phyloP scores from a whole-genome alignment of 2,113 vertebrate genomes.

The Tragulus kanchil region DNA sequence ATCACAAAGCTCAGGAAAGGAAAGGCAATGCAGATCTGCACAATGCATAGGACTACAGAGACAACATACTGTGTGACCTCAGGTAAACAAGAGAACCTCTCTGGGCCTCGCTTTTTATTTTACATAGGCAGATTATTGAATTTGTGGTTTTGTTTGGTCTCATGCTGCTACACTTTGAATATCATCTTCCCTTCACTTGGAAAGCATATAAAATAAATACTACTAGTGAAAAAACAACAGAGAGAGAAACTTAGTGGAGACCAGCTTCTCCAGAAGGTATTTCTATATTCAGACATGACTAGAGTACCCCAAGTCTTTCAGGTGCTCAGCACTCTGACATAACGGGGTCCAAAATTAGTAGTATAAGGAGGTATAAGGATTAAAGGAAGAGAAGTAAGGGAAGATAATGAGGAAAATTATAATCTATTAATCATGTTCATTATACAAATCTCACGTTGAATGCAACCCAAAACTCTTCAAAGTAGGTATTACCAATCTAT shows the following conservation, averaged over 20 bases:
- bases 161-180: background rate
- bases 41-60: background rate
- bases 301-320: background rate
- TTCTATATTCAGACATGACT: background rate
- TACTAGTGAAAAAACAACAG: background rate
- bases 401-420: background rate
- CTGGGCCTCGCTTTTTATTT: background rate
- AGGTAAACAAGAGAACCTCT: background rate
- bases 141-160: background rate
- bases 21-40: background rate
- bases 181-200: background rate
- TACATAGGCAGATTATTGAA: background rate
- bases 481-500: background rate
- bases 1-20: background rate
- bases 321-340: background rate
- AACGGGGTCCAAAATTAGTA: background rate
- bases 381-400: conserved; percentile 8
- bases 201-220: background rate
- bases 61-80: background rate
- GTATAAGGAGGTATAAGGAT: background rate
- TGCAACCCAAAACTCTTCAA: background rate
- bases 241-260: background rate
- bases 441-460: background rate
- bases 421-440: background rate
- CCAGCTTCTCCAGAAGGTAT: background rate